Conservation (phyloP, 1,140 invertebrate genomes). For the Elymnias hypermnestra region DNA sequence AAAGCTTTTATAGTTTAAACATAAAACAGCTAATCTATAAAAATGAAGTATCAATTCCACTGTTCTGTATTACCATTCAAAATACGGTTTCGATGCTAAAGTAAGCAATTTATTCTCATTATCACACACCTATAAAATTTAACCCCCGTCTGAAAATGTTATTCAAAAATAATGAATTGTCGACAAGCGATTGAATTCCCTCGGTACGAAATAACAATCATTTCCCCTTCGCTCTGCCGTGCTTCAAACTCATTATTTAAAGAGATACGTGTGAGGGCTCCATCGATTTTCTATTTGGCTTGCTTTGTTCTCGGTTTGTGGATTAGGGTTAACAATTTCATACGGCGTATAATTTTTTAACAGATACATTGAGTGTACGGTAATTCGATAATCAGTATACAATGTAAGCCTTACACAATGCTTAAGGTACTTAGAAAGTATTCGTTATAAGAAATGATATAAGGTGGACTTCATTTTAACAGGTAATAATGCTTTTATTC, state of each 20-base stretch:
- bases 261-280: slow-evolving; percentile 30
- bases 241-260: slow-evolving; percentile 35
- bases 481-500: no score
- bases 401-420: no score
- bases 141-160: slow-evolving; percentile 11
- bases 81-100: no score
- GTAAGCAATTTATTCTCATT: not conserved
- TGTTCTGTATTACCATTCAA: no score
- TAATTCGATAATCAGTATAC: no score
- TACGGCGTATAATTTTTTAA: slow-evolving; percentile 5
- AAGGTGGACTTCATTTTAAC: no score
- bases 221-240: slow-evolving; percentile 17
- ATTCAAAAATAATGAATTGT: slow-evolving; percentile 19
- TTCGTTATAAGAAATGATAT: no score
- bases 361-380: no score
- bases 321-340: slow-evolving; percentile 21
- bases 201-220: slow-evolving; percentile 26
- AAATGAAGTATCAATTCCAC: no score
- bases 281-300: slow-evolving; percentile 48
- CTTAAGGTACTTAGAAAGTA: no score
- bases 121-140: not conserved
- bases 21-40: no score
- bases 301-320: not conserved
- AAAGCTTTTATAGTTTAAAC: no score
- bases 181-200: slow-evolving; percentile 17